Conservation (phyloP, 1,140 invertebrate species). For the Ostrea edulis region DNA sequence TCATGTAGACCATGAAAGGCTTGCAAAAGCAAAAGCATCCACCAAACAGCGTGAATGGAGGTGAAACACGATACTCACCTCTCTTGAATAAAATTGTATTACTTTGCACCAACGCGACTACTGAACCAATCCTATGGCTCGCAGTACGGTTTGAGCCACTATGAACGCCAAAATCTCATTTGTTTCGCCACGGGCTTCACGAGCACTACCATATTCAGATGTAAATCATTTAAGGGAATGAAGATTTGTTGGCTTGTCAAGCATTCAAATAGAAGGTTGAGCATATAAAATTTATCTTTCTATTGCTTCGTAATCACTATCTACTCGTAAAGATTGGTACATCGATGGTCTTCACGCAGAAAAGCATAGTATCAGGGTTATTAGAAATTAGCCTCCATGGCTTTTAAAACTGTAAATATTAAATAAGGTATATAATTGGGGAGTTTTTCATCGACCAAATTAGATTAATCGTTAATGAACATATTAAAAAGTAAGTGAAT, state of each 20-base stretch:
- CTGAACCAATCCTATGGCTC: not conserved
- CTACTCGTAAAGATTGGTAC: not conserved
- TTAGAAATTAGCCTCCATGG: not conserved
- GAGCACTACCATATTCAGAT: conserved; percentile 8
- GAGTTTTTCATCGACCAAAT: too few species aligned
- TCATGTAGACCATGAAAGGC: not conserved
- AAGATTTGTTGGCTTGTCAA: conserved; percentile 1
- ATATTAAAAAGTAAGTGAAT: too few species aligned
- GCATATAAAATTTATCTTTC: conserved; percentile 27
- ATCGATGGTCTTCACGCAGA: not conserved
- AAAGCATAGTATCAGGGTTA: not conserved
- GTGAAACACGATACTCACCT: not conserved
- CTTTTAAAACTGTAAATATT: not conserved
- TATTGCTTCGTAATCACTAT: not conserved
- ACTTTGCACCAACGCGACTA: not conserved
- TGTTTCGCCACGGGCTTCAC: conserved; percentile 25
- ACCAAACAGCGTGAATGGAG: not conserved
- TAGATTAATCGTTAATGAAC: too few species aligned
- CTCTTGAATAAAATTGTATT: not conserved
- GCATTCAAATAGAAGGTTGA: conserved; percentile 18
- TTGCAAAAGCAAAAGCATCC: not conserved
- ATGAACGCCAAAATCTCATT: conserved; percentile 13
- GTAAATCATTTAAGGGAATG: conserved; percentile 37
- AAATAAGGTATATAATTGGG: not conserved
- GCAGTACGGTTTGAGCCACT: not conserved